These are phyloP conservation scores for Enteromius viviparus DNA, from an alignment of 2,797 vertebrate genomes.

Conservation along the genomic window DNA sequence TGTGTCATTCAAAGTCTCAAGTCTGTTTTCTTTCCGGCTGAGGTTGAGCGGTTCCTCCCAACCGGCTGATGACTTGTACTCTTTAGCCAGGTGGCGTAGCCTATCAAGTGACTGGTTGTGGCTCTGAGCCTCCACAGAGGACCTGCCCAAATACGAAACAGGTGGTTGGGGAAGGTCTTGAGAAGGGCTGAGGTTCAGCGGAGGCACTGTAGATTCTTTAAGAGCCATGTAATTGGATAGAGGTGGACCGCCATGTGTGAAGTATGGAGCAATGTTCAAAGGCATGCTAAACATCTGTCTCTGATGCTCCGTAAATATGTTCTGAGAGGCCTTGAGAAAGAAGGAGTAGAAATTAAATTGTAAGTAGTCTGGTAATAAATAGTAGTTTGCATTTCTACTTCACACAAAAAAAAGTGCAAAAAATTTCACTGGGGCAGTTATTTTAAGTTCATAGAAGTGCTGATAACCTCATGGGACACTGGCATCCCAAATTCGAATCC, in stretches of 20 bases:
- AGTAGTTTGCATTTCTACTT: background rate
- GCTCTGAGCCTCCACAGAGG: conserved; percentile 28
- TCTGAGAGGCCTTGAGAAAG: conserved; percentile 55
- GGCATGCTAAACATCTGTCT: conserved; percentile 48
- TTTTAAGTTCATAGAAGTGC: background rate
- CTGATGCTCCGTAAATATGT: conserved; percentile 47
- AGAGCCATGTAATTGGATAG: conserved; percentile 59
- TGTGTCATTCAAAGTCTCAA: conserved; percentile 52
- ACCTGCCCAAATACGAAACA: conserved; percentile 3
- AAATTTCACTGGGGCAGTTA: background rate
- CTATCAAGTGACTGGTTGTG: conserved; percentile 65
- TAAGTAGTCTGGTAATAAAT: background rate
- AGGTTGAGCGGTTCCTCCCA: conserved; percentile 76
- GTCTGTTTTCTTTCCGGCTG: conserved; percentile 62
- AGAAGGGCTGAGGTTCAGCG: background rate
- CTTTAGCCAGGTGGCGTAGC: conserved; percentile 74
- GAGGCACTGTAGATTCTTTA: conserved; percentile 38
- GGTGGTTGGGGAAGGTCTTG: conserved; percentile 28
- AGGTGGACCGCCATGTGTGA: conserved; percentile 39
- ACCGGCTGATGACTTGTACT: conserved; percentile 70
- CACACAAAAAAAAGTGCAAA: background rate
- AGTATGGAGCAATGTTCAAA: conserved; percentile 57
- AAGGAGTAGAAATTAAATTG: background rate
- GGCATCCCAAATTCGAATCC: no score
- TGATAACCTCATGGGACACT: no score